phyloP scores from a whole-genome alignment of 2,888 invertebrate genomes.

The Helleia helle region DNA sequence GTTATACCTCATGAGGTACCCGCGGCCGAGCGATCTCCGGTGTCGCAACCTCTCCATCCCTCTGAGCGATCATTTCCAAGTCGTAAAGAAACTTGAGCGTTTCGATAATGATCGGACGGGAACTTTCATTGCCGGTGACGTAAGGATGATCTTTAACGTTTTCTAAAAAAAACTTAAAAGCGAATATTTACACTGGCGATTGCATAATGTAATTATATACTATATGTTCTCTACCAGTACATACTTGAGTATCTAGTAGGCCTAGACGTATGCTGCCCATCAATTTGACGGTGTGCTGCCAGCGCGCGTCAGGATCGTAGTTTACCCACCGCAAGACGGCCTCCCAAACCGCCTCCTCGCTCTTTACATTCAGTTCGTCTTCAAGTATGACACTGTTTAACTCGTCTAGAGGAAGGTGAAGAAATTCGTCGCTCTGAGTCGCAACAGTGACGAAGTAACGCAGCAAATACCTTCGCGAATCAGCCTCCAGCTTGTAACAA shows the following conservation, averaged over 20 bases:
- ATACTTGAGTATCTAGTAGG: slow-evolving; percentile 83
- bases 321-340: slow-evolving; percentile 91
- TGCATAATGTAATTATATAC: too few relatives aligned
- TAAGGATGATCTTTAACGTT: slow-evolving; percentile 91
- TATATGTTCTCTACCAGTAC: slow-evolving; percentile 13
- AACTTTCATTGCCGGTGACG: slow-evolving; percentile 86
- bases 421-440: slow-evolving; percentile 81
- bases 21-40: slow-evolving; percentile 88
- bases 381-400: slow-evolving; percentile 84
- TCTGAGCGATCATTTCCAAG: slow-evolving; percentile 87
- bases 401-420: slow-evolving; percentile 81
- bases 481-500: slow-evolving; percentile 80
- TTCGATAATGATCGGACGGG: slow-evolving; percentile 91
- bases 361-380: slow-evolving; percentile 90
- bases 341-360: slow-evolving; percentile 91
- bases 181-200: slow-evolving; percentile 10
- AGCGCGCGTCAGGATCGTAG: slow-evolving; percentile 80
- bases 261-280: slow-evolving; percentile 88
- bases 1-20: slow-evolving; percentile 84
- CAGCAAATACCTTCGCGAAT: slow-evolving; percentile 81
- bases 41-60: slow-evolving; percentile 87
- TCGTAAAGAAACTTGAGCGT: slow-evolving; percentile 94
- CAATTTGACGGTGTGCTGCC: slow-evolving; percentile 82
- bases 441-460: slow-evolving; percentile 84
- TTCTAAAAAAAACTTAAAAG: slow-evolving; percentile 88